These are phyloP conservation scores for Diaprepes abbreviatus DNA, from an alignment of 2,888 invertebrate species.

Conservation along the genomic window DNA sequence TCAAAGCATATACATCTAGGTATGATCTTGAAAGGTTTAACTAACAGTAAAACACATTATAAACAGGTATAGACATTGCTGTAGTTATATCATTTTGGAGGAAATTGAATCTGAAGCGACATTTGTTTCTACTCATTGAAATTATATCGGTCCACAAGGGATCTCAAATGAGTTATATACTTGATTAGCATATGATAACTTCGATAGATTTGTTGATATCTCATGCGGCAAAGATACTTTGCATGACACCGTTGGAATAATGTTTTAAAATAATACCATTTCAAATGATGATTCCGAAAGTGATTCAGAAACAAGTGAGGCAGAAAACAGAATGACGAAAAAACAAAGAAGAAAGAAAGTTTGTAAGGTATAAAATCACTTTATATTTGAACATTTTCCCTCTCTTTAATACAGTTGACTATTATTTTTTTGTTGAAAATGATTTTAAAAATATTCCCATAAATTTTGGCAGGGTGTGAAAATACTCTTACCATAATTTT, in stretches of 20 bases:
- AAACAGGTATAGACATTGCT: conserved; percentile 47
- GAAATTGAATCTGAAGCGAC: conserved; percentile 50
- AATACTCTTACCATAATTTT: not conserved
- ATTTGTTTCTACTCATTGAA: conserved; percentile 19
- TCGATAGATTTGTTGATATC: conserved; percentile 45
- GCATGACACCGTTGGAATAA: not conserved
- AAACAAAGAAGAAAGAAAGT: too few species aligned
- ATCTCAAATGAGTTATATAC: conserved; percentile 28
- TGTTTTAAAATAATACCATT: too few species aligned
- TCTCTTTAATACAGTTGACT: not conserved
- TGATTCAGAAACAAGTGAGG: too few species aligned
- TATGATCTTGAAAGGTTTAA: conserved; percentile 55
- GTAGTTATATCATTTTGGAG: conserved; percentile 36
- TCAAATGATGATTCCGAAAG: too few species aligned
- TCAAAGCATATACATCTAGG: conserved; percentile 56
- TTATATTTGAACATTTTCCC: not conserved
- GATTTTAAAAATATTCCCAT: not conserved
- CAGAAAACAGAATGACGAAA: too few species aligned
- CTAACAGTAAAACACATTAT: conserved; percentile 40
- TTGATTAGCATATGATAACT: conserved; percentile 51
- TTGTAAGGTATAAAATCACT: not conserved
- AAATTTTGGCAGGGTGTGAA: not conserved
- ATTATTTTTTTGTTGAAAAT: not conserved
- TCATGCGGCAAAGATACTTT: conserved; percentile 43
- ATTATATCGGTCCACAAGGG: conserved; percentile 39